Conservation (phyloP, 1,140 invertebrate species). For the Coenobita brevimanus region DNA sequence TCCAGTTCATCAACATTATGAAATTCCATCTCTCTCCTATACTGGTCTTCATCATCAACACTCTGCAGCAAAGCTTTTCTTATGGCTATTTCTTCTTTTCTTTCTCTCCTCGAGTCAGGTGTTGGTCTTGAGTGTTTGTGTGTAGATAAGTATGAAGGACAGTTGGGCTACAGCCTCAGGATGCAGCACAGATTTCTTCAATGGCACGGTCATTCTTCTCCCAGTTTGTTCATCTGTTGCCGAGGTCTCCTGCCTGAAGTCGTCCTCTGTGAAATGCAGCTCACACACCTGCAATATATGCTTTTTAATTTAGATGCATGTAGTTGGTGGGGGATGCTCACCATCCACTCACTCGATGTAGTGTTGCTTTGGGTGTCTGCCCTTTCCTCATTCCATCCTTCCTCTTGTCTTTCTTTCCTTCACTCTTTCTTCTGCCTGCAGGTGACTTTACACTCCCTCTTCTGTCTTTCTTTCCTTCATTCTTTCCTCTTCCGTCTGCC, state of each 20-base stretch:
- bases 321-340: too few species aligned
- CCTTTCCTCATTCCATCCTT: too few species aligned
- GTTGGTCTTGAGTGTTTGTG: not conserved
- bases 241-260: not conserved
- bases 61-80: not conserved
- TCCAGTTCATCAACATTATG: not conserved
- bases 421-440: too few species aligned
- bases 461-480: too few species aligned
- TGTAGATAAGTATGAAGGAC: conserved; percentile 25
- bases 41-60: not conserved
- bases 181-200: not conserved
- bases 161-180: too few species aligned
- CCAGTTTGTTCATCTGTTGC: not conserved
- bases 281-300: conserved; percentile 18
- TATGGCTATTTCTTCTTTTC: not conserved
- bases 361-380: too few species aligned
- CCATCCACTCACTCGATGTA: too few species aligned
- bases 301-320: too few species aligned
- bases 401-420: too few species aligned
- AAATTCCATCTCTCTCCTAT: not conserved
- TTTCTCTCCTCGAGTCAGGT: not conserved
- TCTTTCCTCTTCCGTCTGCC: too few species aligned
- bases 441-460: too few species aligned
- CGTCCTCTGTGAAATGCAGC: not conserved
- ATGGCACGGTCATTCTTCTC: not conserved